These are phyloP conservation scores for Thecocarcelia acutangulata DNA, from an alignment of 2,888 invertebrate species.

Conservation along the genomic window DNA sequence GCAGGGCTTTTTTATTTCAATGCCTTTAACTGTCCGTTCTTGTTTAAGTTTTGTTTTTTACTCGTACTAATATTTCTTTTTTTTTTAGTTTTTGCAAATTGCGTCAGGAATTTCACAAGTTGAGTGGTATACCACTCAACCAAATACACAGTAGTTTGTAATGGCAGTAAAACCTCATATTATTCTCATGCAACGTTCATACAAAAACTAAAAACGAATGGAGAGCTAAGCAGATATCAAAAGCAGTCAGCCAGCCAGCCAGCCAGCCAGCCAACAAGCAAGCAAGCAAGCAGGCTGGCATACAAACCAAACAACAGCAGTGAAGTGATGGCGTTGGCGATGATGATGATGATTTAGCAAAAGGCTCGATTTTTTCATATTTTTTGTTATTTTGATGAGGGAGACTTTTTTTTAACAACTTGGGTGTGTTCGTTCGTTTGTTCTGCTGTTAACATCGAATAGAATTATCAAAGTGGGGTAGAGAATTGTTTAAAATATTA, in stretches of 20 bases:
- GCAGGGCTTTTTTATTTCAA: constrained; percentile 62
- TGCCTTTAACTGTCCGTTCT: constrained; percentile 65
- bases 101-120: constrained; percentile 77
- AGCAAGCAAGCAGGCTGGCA: constrained; percentile 27
- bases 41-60: constrained; percentile 42
- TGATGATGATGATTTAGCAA: constrained; percentile 57
- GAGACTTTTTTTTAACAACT: constrained; percentile 55
- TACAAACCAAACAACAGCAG: constrained; percentile 5
- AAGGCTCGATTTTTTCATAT: constrained; percentile 47
- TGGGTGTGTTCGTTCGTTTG: constrained; percentile 66
- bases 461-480: constrained; percentile 50
- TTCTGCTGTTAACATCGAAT: constrained; percentile 26
- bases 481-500: constrained; percentile 49
- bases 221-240: constrained; percentile 51
- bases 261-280: constrained; percentile 41
- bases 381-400: constrained; percentile 36
- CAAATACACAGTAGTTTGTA: constrained; percentile 66
- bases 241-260: constrained; percentile 28
- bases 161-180: constrained; percentile 67
- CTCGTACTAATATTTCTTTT: background rate
- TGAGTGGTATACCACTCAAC: constrained; percentile 70
- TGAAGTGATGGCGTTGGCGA: constrained; percentile 36
- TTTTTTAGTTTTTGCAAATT: constrained; percentile 67
- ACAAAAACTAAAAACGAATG: constrained; percentile 36
- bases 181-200: constrained; percentile 49